Conservation (phyloP, 2,797 vertebrate genomes). For the Enteromius argenteus region DNA sequence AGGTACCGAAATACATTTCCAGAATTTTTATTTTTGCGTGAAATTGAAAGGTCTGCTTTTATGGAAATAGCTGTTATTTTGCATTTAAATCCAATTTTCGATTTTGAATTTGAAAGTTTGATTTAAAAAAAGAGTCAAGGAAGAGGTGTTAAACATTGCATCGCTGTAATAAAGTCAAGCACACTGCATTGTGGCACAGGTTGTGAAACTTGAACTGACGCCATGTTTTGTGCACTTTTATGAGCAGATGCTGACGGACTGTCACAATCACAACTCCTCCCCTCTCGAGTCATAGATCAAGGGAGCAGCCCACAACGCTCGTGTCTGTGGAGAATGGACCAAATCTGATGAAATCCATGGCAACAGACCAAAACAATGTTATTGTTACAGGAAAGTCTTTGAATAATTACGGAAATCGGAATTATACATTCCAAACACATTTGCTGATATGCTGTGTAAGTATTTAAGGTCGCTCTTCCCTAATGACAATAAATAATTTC, state of each 20-base stretch:
- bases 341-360: conserved; percentile 34
- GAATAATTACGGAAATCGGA: not conserved
- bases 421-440: not conserved
- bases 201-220: conserved; percentile 1
- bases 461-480: not conserved
- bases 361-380: conserved; percentile 14
- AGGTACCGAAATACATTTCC: not conserved
- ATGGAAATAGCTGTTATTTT: not conserved
- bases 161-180: not conserved
- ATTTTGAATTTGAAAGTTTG: not conserved
- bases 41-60: not conserved
- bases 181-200: not conserved
- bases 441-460: not conserved
- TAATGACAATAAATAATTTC: conserved; percentile 30
- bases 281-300: conserved; percentile 22
- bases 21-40: not conserved
- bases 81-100: not conserved
- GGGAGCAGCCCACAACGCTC: not conserved
- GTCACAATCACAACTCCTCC: not conserved
- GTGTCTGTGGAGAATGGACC: conserved; percentile 22
- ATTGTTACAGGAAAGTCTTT: conserved; percentile 16
- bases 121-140: not conserved
- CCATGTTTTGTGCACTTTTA: not conserved
- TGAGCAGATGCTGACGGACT: not conserved
- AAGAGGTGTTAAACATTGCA: not conserved